Conservation (phyloP, 2,797 vertebrate species). For the Brachymystax lenok region DNA sequence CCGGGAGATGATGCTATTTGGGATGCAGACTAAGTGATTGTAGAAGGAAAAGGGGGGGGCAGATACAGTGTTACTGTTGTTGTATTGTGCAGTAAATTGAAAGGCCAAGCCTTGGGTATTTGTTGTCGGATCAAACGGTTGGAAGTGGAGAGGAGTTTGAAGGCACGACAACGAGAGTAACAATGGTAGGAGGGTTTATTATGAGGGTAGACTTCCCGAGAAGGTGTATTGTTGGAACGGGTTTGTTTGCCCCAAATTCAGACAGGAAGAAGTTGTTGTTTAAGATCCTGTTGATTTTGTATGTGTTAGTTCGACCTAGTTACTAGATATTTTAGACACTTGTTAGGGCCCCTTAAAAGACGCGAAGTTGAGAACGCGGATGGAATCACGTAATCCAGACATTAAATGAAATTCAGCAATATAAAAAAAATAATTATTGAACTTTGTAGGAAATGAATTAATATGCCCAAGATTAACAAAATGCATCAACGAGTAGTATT, state of each 20-base stretch:
- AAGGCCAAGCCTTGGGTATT: neutral
- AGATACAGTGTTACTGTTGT: constrained; percentile 12
- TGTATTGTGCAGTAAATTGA: constrained; percentile 9
- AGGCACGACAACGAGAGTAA: too few relatives aligned
- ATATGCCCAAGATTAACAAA: too few relatives aligned
- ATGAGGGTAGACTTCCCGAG: neutral
- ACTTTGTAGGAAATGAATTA: too few relatives aligned
- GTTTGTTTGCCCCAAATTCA: neutral
- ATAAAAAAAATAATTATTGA: too few relatives aligned
- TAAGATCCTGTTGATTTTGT: neutral
- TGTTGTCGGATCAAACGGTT: neutral
- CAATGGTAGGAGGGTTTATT: too few relatives aligned
- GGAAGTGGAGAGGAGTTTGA: neutral
- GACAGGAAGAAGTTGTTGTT: neutral
- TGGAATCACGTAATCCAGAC: too few relatives aligned
- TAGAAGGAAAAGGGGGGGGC: neutral
- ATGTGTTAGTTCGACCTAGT: neutral
- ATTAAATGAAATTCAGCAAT: too few relatives aligned
- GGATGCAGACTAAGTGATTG: constrained; percentile 9
- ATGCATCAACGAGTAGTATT: too few relatives aligned
- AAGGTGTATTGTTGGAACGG: neutral
- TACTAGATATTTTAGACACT: neutral
- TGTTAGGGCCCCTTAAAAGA: too few relatives aligned
- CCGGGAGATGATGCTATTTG: too few relatives aligned
- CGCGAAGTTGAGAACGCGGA: too few relatives aligned